Evolutionary conservation across 2,797 vertebrate species (phyloP).

Genomic region (Lemur catta): DNA sequence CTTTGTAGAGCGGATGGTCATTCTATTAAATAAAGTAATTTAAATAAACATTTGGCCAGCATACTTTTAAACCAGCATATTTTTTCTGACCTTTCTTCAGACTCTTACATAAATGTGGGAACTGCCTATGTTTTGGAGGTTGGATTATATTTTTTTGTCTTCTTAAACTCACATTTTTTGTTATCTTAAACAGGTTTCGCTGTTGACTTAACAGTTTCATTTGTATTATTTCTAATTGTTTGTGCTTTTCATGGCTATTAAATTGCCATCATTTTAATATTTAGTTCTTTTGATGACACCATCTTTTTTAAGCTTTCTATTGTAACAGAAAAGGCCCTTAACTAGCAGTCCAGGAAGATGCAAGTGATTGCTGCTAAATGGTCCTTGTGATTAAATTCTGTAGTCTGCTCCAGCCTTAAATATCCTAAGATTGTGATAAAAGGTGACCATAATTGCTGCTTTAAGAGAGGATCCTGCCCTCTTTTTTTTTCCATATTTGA

Average conservation of each 20-base stretch:
- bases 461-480: neutral
- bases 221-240: slow-evolving; percentile 25
- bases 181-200: neutral
- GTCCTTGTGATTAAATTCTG: neutral
- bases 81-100: neutral
- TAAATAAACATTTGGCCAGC: neutral
- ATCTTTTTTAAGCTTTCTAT: neutral
- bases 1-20: neutral
- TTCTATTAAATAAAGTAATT: neutral
- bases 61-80: neutral
- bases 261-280: neutral
- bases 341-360: neutral
- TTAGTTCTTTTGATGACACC: neutral
- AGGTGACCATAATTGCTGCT: neutral
- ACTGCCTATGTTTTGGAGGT: neutral
- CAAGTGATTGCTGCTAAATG: neutral
- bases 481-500: neutral
- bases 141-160: slow-evolving; percentile 9
- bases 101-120: neutral
- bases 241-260: neutral
- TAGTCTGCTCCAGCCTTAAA: neutral
- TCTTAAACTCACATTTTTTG: neutral
- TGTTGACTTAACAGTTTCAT: neutral
- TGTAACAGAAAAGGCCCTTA: neutral
- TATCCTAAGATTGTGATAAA: slow-evolving; percentile 3